phyloP scores from a whole-genome alignment of 2,113 vertebrate species.

The Anthoscopus minutus region DNA sequence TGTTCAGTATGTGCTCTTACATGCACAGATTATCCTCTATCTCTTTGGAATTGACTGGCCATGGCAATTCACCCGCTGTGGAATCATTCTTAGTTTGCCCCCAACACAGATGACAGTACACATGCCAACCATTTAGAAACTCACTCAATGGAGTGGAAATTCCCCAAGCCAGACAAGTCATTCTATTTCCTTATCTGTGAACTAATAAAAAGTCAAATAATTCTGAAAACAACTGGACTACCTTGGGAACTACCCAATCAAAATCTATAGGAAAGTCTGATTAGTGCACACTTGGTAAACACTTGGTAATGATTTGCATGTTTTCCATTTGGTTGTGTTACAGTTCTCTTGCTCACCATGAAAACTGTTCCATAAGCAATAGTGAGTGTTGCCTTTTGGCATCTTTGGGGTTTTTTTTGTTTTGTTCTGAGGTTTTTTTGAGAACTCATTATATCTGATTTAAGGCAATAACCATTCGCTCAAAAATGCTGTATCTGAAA shows the following conservation, averaged over 20 bases:
- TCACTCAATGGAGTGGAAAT: background rate
- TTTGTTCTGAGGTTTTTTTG: fast-evolving
- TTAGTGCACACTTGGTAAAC: background rate
- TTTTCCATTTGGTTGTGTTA: background rate
- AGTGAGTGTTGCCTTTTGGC: background rate
- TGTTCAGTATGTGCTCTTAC: background rate
- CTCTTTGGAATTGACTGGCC: background rate
- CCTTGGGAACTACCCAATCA: background rate
- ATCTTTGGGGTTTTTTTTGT: background rate
- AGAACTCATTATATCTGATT: background rate
- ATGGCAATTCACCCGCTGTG: background rate
- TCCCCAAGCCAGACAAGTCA: background rate
- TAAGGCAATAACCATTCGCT: background rate
- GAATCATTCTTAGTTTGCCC: background rate
- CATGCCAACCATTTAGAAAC: background rate
- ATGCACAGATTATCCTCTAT: background rate
- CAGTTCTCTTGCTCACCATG: background rate
- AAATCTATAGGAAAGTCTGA: background rate
- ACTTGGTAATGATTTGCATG: background rate
- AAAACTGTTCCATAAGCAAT: background rate
- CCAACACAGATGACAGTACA: background rate
- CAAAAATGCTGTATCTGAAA: background rate
- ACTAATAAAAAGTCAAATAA: background rate
- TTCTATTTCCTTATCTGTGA: background rate
- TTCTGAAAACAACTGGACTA: background rate